Evolutionary conservation across 2,797 vertebrate species (phyloP).

Genomic region (Eurystomus glaucurus): DNA sequence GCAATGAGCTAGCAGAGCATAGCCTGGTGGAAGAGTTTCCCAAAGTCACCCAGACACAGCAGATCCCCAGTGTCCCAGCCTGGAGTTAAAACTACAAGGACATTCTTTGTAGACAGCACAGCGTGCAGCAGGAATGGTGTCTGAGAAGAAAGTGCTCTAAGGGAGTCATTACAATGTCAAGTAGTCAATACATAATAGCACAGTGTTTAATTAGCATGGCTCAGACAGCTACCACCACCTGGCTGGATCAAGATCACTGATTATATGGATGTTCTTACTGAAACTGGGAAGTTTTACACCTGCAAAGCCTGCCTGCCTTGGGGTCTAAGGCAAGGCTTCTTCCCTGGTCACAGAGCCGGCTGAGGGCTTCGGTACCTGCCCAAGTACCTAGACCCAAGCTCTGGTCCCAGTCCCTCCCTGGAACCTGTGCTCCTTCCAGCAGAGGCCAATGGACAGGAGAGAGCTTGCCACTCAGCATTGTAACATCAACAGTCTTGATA

Average conservation of each 20-base stretch:
- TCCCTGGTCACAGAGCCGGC: background rate
- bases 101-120: background rate
- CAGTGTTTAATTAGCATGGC: fast-evolving
- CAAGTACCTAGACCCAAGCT: background rate
- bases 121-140: fast-evolving
- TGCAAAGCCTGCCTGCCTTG: background rate
- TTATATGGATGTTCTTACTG: background rate
- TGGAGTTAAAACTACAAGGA: background rate
- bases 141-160: background rate
- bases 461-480: background rate
- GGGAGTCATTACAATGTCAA: background rate
- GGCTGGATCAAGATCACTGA: background rate
- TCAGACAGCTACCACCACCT: background rate
- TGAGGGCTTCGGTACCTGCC: background rate
- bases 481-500: fast-evolving
- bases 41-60: background rate
- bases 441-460: fast-evolving
- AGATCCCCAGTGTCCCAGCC: background rate
- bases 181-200: background rate
- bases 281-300: background rate
- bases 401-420: background rate
- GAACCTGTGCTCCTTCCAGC: background rate
- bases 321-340: background rate
- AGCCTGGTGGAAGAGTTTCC: background rate
- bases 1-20: background rate